Evolutionary conservation across 2,113 vertebrate genomes (phyloP).

Genomic region (Thinocorus orbignyianus): DNA sequence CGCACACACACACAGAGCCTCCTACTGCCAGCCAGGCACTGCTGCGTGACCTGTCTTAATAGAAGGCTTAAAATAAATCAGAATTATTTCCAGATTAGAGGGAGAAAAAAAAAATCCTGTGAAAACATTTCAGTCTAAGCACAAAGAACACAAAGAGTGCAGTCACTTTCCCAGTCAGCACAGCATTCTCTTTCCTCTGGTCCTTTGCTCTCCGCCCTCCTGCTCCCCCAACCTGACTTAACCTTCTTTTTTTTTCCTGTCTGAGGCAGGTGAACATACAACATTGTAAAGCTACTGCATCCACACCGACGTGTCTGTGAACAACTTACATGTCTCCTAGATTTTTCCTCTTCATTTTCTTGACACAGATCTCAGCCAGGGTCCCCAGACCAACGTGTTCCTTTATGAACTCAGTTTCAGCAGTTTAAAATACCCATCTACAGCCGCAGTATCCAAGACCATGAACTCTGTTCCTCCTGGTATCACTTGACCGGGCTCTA

Average conservation of each 20-base stretch:
- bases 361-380: neutral
- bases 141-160: conserved; percentile 24
- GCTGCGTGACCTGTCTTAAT: conserved; percentile 31
- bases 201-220: conserved; percentile 2
- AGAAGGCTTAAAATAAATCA: conserved; percentile 56
- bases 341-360: neutral
- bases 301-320: neutral
- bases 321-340: neutral
- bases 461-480: neutral
- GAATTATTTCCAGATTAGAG: conserved; percentile 62
- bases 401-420: neutral
- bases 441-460: neutral
- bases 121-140: conserved; percentile 23
- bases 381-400: neutral
- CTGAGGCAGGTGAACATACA: neutral
- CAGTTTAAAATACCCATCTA: neutral
- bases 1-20: neutral
- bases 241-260: neutral
- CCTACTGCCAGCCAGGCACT: neutral
- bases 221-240: neutral
- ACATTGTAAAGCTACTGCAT: neutral
- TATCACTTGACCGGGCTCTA: no score
- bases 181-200: neutral
- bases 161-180: neutral
- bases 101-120: neutral